phyloP scores from a whole-genome alignment of 2,113 vertebrate species.

The Lophura nycthemera region DNA sequence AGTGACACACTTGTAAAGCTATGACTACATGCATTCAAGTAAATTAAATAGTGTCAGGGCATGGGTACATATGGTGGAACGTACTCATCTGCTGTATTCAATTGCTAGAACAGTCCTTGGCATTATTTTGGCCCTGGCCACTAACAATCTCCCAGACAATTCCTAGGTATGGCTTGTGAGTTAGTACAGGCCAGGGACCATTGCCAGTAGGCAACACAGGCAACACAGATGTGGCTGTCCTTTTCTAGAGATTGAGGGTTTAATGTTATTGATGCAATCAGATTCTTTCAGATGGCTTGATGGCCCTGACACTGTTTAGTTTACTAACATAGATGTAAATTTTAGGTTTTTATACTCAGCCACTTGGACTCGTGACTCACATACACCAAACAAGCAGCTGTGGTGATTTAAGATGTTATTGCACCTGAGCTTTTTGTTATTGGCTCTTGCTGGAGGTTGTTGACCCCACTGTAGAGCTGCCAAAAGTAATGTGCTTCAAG shows the following conservation, averaged over 20 bases:
- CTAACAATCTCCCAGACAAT: background rate
- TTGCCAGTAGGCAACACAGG: constrained; percentile 37
- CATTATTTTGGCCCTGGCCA: background rate
- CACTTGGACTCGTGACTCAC: constrained; percentile 34
- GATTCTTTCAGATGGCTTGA: constrained; percentile 54
- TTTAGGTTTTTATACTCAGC: constrained; percentile 43
- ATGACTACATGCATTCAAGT: background rate
- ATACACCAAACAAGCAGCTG: constrained; percentile 42
- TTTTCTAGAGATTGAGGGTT: constrained; percentile 49
- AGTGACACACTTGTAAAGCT: background rate
- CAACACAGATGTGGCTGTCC: constrained; percentile 17
- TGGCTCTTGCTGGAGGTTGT: constrained; percentile 49
- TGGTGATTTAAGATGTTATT: constrained; percentile 69
- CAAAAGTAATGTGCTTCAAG: constrained; percentile 54
- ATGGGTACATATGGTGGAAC: background rate
- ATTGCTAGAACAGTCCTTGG: background rate
- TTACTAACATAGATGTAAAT: constrained; percentile 59
- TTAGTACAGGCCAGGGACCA: background rate
- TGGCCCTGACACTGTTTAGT: constrained; percentile 38
- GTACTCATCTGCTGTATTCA: background rate
- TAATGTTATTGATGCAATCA: constrained; percentile 7
- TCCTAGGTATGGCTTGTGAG: constrained; percentile 25
- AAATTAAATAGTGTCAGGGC: constrained; percentile 14
- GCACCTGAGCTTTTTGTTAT: constrained; percentile 68
- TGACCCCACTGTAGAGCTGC: constrained; percentile 47